phyloP scores from a whole-genome alignment of 2,888 invertebrate species.

The Hydropsyche betteni region DNA sequence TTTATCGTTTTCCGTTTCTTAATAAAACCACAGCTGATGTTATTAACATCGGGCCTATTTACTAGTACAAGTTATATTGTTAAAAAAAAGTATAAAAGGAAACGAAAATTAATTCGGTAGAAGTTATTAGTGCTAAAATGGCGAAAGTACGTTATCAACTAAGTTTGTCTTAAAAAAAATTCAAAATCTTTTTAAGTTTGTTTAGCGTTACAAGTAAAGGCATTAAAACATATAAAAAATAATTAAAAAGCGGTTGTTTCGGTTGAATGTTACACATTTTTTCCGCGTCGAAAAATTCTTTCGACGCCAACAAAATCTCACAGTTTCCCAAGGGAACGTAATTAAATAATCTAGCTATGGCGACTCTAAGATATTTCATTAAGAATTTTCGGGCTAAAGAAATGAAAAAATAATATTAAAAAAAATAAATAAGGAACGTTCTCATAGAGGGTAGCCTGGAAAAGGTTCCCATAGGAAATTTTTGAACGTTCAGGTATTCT shows the following conservation, averaged over 20 bases:
- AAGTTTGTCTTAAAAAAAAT: no score
- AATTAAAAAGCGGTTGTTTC: slow-evolving; percentile 1
- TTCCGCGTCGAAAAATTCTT: slow-evolving; percentile 12
- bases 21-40: no score
- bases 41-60: no score
- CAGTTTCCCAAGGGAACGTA: slow-evolving; percentile 25
- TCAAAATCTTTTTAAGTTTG: no score
- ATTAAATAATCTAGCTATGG: slow-evolving; percentile 22
- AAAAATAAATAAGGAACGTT: slow-evolving; percentile 3
- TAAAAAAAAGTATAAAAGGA: no score
- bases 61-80: no score
- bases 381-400: slow-evolving; percentile 12
- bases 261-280: slow-evolving; percentile 9
- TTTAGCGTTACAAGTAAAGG: no score
- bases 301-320: slow-evolving; percentile 14
- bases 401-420: slow-evolving; percentile 1
- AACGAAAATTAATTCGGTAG: no score
- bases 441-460: background rate
- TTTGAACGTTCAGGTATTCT: slow-evolving; percentile 22
- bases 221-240: no score
- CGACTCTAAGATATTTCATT: slow-evolving; percentile 25
- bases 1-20: no score
- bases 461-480: slow-evolving; percentile 21
- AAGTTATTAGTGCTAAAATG: no score
- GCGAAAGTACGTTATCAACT: no score